Conservation (phyloP, 2,888 invertebrate species). For the Apodemia zela region DNA sequence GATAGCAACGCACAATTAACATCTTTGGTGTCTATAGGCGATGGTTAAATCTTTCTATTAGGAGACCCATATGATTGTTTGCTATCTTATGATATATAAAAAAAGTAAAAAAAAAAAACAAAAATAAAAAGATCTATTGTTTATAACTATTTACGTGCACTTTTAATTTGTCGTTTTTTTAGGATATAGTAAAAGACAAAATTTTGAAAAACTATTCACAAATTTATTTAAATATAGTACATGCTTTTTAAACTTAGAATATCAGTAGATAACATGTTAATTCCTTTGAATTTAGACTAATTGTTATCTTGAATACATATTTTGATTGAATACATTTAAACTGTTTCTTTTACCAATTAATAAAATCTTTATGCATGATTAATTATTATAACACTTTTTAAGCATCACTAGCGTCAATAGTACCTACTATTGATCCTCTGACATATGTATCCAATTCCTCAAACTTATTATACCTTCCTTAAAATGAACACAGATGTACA, state of each 20-base stretch:
- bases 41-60: too few relatives aligned
- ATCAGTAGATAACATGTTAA: constrained; percentile 9
- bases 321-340: neutral
- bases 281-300: constrained; percentile 1
- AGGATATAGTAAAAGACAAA: neutral
- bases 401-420: neutral
- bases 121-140: too few relatives aligned
- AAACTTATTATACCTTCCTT: neutral
- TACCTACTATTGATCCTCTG: neutral
- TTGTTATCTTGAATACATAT: neutral
- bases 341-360: neutral
- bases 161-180: too few relatives aligned
- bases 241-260: constrained; percentile 10
- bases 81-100: too few relatives aligned
- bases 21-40: too few relatives aligned
- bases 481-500: neutral
- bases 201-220: constrained; percentile 14
- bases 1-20: too few relatives aligned
- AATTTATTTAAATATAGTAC: constrained; percentile 15
- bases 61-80: too few relatives aligned
- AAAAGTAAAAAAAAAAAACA: too few relatives aligned
- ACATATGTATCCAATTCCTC: neutral
- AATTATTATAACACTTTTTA: neutral
- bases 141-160: too few relatives aligned
- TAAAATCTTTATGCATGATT: neutral